Conservation (phyloP, 2,888 invertebrate species). For the Dendrolimus houi region DNA sequence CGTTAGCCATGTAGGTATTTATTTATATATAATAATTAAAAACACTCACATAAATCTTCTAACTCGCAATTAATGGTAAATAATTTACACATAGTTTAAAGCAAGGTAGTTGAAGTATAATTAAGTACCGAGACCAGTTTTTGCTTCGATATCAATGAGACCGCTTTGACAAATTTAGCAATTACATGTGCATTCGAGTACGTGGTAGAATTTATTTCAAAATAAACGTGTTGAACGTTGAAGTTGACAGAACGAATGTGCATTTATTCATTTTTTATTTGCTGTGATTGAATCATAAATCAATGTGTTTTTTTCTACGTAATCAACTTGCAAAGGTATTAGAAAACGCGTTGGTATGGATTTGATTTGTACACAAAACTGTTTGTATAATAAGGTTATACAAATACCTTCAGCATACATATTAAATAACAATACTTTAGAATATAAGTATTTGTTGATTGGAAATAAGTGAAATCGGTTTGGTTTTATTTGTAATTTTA, state of each 20-base stretch:
- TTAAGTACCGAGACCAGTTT: background rate
- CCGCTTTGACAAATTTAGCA: background rate
- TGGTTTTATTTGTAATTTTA: no score
- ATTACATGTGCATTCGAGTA: background rate
- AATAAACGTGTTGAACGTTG: constrained; percentile 10
- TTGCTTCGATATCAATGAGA: background rate
- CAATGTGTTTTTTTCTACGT: background rate
- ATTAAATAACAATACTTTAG: background rate
- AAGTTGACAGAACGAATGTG: constrained; percentile 8
- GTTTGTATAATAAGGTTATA: background rate
- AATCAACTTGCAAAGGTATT: background rate
- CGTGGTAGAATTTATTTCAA: background rate
- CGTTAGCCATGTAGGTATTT: no score
- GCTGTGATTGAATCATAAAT: constrained; percentile 2
- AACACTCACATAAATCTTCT: background rate
- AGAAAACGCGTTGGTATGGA: background rate
- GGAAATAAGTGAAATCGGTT: no score
- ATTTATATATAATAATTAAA: no score
- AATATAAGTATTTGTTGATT: no score
- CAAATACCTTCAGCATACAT: background rate
- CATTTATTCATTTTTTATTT: background rate
- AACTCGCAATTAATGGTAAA: background rate
- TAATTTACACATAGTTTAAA: background rate
- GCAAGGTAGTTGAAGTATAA: background rate
- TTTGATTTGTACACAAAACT: no score